Evolutionary conservation across 2,888 invertebrate species (phyloP).

Genomic region (Habrosyne pyritoides): DNA sequence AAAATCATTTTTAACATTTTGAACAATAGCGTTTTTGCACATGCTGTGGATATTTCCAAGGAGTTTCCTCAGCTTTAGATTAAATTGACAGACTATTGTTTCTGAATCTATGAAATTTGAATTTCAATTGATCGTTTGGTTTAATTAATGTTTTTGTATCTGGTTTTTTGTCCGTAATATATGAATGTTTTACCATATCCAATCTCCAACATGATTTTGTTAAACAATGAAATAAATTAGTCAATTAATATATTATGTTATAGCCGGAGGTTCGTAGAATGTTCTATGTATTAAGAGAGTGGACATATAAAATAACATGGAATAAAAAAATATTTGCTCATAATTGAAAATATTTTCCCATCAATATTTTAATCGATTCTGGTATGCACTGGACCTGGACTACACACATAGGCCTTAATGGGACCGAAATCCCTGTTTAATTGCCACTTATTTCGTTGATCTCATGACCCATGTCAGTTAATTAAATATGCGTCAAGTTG

Average conservation of each 20-base stretch:
- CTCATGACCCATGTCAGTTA: constrained; percentile 47
- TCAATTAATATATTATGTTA: neutral
- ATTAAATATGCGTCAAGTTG: constrained; percentile 27
- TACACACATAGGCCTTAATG: neutral
- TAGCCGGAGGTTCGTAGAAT: neutral
- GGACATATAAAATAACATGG: too few species aligned
- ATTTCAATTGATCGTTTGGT: too few species aligned
- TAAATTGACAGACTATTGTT: neutral
- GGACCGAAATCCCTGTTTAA: constrained; percentile 14
- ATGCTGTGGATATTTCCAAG: too few species aligned
- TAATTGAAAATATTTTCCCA: neutral
- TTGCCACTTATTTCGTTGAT: constrained; percentile 44
- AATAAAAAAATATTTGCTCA: too few species aligned
- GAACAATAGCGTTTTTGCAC: too few species aligned
- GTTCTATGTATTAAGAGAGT: too few species aligned
- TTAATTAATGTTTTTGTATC: neutral
- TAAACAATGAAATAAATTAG: neutral
- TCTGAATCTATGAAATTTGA: neutral
- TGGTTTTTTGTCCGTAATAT: neutral
- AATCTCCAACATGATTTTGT: too few species aligned
- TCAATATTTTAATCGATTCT: neutral
- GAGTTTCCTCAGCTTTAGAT: neutral
- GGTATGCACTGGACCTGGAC: too few species aligned
- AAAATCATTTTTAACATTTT: too few species aligned
- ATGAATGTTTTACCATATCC: too few species aligned